These are phyloP conservation scores for Dryobota labecula DNA, from an alignment of 2,888 invertebrate genomes.

Conservation along the genomic window DNA sequence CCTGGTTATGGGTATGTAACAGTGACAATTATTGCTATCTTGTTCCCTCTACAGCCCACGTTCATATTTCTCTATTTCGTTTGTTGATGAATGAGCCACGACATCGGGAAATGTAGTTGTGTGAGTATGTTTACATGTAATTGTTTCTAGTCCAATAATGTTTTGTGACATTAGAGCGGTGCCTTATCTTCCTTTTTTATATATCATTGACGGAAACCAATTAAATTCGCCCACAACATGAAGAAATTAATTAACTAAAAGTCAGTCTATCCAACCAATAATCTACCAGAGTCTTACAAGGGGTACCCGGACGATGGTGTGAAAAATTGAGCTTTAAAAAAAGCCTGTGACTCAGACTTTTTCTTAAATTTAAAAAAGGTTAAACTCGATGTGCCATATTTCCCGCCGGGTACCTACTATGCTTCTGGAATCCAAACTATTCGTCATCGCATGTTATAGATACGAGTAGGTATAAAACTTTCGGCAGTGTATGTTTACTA, in stretches of 20 bases:
- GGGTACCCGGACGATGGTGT: background rate
- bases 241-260: background rate
- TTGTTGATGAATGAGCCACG: no score
- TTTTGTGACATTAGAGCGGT: no score
- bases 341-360: background rate
- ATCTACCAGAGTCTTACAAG: background rate
- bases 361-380: background rate
- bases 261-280: background rate
- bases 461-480: conserved; percentile 32
- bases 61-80: no score
- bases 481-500: conserved; percentile 43
- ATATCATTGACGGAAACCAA: no score
- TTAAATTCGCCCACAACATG: no score
- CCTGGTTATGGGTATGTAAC: no score
- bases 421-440: conserved; percentile 10
- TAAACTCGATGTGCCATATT: background rate
- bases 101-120: no score
- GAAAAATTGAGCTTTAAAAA: background rate
- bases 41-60: no score
- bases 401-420: background rate
- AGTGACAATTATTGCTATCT: no score
- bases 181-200: no score
- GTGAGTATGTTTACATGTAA: no score
- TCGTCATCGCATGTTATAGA: conserved; percentile 10
- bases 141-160: no score